These are phyloP conservation scores for Agrypnus murinus DNA, from an alignment of 2,888 invertebrate genomes.

Conservation along the genomic window DNA sequence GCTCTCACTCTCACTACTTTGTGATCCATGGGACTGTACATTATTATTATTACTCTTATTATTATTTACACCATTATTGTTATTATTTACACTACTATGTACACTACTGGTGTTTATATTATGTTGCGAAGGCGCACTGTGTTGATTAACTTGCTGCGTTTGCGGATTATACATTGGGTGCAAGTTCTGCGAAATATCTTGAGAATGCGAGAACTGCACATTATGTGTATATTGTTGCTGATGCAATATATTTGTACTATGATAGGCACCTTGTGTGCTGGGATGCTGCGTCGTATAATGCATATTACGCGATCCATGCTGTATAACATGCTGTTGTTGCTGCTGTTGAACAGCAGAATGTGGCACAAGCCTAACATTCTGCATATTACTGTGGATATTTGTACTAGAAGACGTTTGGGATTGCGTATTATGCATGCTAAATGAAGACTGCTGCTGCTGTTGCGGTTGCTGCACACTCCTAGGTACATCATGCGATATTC, in stretches of 20 bases:
- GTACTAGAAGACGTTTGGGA: conserved; percentile 31
- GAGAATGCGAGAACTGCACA: conserved; percentile 45
- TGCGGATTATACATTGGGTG: conserved; percentile 43
- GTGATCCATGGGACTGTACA: conserved; percentile 50
- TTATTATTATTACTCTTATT: conserved; percentile 47
- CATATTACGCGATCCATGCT: conserved; percentile 33
- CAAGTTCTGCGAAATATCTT: conserved; percentile 33
- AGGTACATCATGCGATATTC: conserved; percentile 5
- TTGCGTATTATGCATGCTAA: conserved; percentile 24
- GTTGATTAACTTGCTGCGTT: conserved; percentile 43
- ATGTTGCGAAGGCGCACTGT: conserved; percentile 41
- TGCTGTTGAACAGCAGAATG: conserved; percentile 37
- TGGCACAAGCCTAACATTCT: conserved; percentile 25
- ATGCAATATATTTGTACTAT: conserved; percentile 49
- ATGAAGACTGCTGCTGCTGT: conserved; percentile 31
- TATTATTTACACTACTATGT: conserved; percentile 52
- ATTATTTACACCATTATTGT: conserved; percentile 52
- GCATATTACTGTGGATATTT: conserved; percentile 30
- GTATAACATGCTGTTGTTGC: conserved; percentile 19
- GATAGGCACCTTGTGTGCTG: conserved; percentile 35
- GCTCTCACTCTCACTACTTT: conserved; percentile 61
- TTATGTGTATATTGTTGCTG: conserved; percentile 45
- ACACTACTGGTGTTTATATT: conserved; percentile 42
- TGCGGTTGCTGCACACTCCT: conserved; percentile 28
- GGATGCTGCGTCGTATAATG: conserved; percentile 31